These are phyloP conservation scores for Atherinomorus stipes DNA, from an alignment of 2,113 vertebrate species.

Conservation along the genomic window DNA sequence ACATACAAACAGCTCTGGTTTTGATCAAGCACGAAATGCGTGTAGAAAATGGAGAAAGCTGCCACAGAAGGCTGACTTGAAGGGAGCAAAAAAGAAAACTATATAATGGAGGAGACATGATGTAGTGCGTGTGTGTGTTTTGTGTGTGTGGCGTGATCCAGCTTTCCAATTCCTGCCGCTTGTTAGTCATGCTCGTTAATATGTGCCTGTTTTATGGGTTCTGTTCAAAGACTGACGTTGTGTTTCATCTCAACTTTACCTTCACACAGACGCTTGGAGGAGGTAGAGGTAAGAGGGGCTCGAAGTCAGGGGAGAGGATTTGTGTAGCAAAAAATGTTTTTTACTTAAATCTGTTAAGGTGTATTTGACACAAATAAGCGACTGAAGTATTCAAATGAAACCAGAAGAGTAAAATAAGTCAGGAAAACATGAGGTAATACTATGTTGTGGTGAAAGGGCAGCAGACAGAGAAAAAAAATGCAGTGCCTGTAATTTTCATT, in stretches of 20 bases:
- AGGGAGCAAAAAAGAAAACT: slow-evolving; percentile 27
- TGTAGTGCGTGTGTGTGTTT: slow-evolving; percentile 38
- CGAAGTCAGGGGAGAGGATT: slow-evolving; percentile 8
- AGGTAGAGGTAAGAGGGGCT: slow-evolving; percentile 20
- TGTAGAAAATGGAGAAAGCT: slow-evolving; percentile 57
- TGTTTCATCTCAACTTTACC: slow-evolving; percentile 79
- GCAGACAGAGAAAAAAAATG: not conserved
- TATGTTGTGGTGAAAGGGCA: not conserved
- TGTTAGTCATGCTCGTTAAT: slow-evolving; percentile 83
- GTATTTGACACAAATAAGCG: not conserved
- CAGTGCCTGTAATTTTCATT: slow-evolving; percentile 5
- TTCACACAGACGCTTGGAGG: slow-evolving; percentile 47
- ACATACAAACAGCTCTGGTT: slow-evolving; percentile 29
- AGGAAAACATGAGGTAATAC: slow-evolving; percentile 1
- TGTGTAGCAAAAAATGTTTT: not conserved
- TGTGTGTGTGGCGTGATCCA: slow-evolving; percentile 40
- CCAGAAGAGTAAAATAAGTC: not conserved
- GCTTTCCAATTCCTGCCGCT: slow-evolving; percentile 73
- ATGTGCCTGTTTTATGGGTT: slow-evolving; percentile 72
- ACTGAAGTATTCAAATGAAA: not conserved
- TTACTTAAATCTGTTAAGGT: not conserved
- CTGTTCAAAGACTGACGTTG: slow-evolving; percentile 76
- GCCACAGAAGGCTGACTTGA: slow-evolving; percentile 22
- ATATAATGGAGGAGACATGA: slow-evolving; percentile 38
- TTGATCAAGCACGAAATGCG: slow-evolving; percentile 43